Base-by-base conservation (phyloP, 2,113 vertebrate species). In the Crypturellus undulatus region DNA sequence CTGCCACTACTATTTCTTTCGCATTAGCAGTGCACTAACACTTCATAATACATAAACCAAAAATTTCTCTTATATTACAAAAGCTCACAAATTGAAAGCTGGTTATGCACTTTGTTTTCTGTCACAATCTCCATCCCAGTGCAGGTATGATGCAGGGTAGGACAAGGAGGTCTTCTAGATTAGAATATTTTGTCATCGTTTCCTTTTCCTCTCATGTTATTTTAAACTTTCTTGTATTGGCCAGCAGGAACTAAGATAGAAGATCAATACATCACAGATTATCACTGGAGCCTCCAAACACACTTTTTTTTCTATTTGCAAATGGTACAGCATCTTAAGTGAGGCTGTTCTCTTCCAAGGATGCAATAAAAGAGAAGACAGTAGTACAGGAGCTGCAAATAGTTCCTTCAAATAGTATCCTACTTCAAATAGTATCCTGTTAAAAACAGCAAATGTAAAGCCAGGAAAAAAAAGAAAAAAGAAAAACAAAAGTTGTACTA, bases 251-350 rank as follows among this genome's bases (percentile, higher is more conserved):
- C 86, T 92, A 75, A 71, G 76, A 89, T 21, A 76, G 54, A 80
- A 85, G 38, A 91, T 78, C 32, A 86, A 69, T 15, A 1, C 42
- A 76, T 73, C 60, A 78, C 64, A 84, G 58, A 93, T 83, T 70
- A 88, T 59, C 13, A 1, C 47, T 90, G 40, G 22, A 81, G 72
- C 79, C 72, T 93, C 60, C 88, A 69, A 77, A 78, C 47, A 67
- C 18, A 34, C 3, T 60, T 88, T 89, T 78, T 75, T 75, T 84
- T 25, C 14, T 91, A 95, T 84, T 90, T 93, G 62, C 12, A 89
- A 93, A 90, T 85, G 68, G 42, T 59, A 56, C 60, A 75, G 40
- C 47, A 86, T 90, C 60, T 34, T 0, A 1, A 70, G 79, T n/a
- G 75, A 94, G 84, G 77, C 90, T 86, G 54, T 32, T 58, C 54